Evolutionary conservation across 2,888 invertebrate species (phyloP), one percentile per base, ranked within the genome.

Genomic region (Deilephila porcellus): DNA sequence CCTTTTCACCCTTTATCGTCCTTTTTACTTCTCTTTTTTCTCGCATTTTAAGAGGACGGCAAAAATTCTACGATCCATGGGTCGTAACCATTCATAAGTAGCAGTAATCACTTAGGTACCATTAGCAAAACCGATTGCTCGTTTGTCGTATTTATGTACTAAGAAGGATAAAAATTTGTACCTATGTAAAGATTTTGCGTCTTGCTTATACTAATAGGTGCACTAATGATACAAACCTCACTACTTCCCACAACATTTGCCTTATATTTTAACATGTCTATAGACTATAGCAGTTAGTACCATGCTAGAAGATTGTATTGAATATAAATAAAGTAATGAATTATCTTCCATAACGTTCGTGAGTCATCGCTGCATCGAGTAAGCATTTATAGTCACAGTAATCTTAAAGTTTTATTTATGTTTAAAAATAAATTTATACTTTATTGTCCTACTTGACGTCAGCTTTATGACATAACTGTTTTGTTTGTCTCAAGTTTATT

Each of bases 381-480:
- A 56, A n/a, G 53, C 19, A 53, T 56, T n/a, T 6, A 19, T 6
- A 19, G 56, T 56, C n/a, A n/a, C 56, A n/a, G 17, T 56, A 56
- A n/a, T 56, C n/a, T n/a, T 56, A n/a, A 56, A 56, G 6, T n/a
- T 56, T 2, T 56, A 56, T 56, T n/a, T 56, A 56, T 56, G 56
- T 60, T 60, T 29, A 32, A 63, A 63, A 37, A 19, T 62, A 62
- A 7, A 32, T 14, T 17, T 32, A 32, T 29, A 62, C 11, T 32
- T 62, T 32, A 56, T n/a, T 62, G 32, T 62, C 32, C 62, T 62
- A 19, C 32, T 32, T 62, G 62, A 62, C 62, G 32, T 32, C 62
- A 62, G 11, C 62, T 14, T 62, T 56, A 56, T 56, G 56, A 62
- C 62, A 62, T 56, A 56, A 56, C 56, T n/a, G 56, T n/a, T 62